Evolutionary conservation across 2,113 vertebrate genomes (phyloP), one percentile per base, ranked within the genome.

Genomic region (Heptranchias perlo): DNA sequence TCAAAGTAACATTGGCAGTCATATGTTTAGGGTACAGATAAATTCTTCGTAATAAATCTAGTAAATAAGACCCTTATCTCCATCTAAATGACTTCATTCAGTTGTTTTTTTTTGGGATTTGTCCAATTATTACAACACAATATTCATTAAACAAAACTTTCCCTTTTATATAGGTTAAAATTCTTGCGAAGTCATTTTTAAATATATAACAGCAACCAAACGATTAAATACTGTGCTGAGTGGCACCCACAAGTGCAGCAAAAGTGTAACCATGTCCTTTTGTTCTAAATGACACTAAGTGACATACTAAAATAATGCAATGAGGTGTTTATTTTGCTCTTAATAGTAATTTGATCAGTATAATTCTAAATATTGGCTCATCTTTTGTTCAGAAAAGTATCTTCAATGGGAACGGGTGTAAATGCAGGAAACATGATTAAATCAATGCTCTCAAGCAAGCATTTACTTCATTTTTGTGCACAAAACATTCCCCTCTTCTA

Each of bases 381-480:
- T 93, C 89, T 62, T 93, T 62, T 93, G 89, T 93, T 62, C 54
- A 23, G 31, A 18, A 39, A 62, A 28, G 96, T 96, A 97, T 96
- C 97, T 96, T 96, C 69, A 96, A 97, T 96, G 96, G 96, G 96
- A 96, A 96, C 96, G 96, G 96, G 97, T 97, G 96, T 96, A 98
- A 98, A 98, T 97, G 98, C 98, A 98, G 94, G 65, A 98, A 98
- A 98, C 98, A 98, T 98, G 98, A 99, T 99, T 98, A 98, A 99
- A 99, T 99, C 98, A 97, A 97, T 97, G 97, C 97, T 98, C 98
- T 98, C 97, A 97, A 98, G 97, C 98, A 98, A 98, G 98, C 98
- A 98, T 98, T 99, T 98, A 98, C 98, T 98, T 98, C 98, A 98
- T 99, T 99, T 99, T 99, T 98, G 98, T 98, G 97, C 98, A 99